Evolutionary conservation across 1,140 invertebrate genomes (phyloP).

Genomic region (Venturia canescens): DNA sequence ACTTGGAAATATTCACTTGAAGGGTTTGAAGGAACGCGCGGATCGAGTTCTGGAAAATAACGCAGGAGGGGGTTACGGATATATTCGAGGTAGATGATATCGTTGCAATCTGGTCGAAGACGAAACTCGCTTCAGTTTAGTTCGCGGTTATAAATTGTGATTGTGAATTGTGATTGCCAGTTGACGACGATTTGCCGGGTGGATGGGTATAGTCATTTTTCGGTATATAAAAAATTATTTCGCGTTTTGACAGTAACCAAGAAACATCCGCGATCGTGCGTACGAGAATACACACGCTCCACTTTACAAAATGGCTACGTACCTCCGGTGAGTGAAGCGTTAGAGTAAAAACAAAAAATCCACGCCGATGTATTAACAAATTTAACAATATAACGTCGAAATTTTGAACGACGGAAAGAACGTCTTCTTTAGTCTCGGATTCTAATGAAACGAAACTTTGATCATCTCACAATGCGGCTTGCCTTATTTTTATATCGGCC

Average conservation of each 20-base stretch:
- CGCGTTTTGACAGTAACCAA: not conserved
- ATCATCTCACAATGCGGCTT: not conserved
- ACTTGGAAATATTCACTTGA: not conserved
- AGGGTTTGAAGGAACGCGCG: no score
- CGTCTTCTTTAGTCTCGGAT: not conserved
- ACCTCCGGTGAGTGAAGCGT: slow-evolving; percentile 6
- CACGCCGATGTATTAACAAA: not conserved
- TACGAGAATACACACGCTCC: not conserved
- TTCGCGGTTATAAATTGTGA: not conserved
- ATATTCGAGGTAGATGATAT: not conserved
- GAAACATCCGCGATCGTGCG: not conserved
- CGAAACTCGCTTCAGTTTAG: not conserved
- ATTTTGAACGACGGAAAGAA: not conserved
- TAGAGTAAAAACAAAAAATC: not conserved
- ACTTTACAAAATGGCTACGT: slow-evolving; percentile 1
- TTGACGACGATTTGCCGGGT: not conserved
- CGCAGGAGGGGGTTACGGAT: not conserved
- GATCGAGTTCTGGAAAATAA: not conserved
- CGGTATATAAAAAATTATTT: not conserved
- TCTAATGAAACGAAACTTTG: not conserved
- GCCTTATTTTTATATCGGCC: not conserved
- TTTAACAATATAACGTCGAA: not conserved
- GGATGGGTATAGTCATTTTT: not conserved
- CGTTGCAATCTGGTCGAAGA: not conserved
- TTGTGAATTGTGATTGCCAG: not conserved